Percentiles rank a stretch among this genome's conserved stretches.
phyloP scores from a whole-genome alignment of 1,140 invertebrate species.

The Caenorhabditis latens region DNA sequence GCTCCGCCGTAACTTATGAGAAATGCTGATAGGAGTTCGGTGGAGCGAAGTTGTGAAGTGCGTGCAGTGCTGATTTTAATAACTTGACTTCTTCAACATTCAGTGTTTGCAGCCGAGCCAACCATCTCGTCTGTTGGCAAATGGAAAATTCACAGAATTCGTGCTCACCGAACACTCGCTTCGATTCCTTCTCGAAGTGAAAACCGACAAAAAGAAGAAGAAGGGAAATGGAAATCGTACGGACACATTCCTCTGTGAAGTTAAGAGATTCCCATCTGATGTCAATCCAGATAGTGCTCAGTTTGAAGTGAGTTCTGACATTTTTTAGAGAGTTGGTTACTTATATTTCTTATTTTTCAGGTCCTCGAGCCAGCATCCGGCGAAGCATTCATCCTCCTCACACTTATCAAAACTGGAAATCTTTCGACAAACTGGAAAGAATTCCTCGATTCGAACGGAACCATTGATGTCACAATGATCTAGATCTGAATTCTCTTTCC shows the following conservation, averaged over 20 bases:
- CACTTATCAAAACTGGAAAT: constrained; percentile 66
- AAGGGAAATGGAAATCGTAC: constrained; percentile 66
- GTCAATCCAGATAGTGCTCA: constrained; percentile 67
- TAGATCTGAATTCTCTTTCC: constrained; percentile 17
- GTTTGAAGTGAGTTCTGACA: constrained; percentile 57
- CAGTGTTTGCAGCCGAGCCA: constrained; percentile 59
- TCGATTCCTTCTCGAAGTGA: constrained; percentile 64
- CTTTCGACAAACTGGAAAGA: constrained; percentile 67
- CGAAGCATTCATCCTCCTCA: constrained; percentile 65
- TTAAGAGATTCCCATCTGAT: constrained; percentile 62
- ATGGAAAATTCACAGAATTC: constrained; percentile 65
- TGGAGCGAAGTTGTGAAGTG: not conserved
- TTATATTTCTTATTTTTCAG: constrained; percentile 40
- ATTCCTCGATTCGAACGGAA: constrained; percentile 64
- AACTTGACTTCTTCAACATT: not conserved
- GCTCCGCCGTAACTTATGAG: not conserved
- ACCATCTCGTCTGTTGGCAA: constrained; percentile 65
- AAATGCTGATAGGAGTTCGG: not conserved
- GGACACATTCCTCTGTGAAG: constrained; percentile 64
- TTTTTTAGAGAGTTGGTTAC: not conserved
- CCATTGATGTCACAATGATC: constrained; percentile 63
- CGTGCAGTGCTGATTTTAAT: no score
- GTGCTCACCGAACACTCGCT: constrained; percentile 60
- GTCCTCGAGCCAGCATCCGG: constrained; percentile 66
- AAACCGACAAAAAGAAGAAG: constrained; percentile 66